Base-by-base conservation (phyloP, 2,888 invertebrate genomes). In the Seira musarum region DNA sequence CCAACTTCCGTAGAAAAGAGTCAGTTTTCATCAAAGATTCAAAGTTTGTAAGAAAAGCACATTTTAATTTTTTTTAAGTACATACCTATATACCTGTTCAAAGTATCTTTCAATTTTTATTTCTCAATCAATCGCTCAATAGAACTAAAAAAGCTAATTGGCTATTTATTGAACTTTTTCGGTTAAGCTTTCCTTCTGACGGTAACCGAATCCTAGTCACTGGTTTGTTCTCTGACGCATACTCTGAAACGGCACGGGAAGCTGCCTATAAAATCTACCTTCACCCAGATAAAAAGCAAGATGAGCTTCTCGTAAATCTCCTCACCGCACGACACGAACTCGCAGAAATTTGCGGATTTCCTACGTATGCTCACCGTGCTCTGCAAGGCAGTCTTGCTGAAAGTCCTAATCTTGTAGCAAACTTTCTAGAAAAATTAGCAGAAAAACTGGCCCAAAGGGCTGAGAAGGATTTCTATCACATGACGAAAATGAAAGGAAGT, bases 301-400 rank as follows among this genome's bases (percentile, higher is more conserved):
- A 96, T 87, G 88, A 91, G 60, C 89, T 96, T 25, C 90, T 99
- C 0, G 89, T 91, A 24, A 91, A 93, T 87, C 90, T 98, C 64
- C 90, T 99, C 10, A 89, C 91, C 19, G 92, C 93, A 0, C 90
- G 99, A 17, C 91, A 94, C 87, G 91, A 94, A 80, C 91, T 99
- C 87, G 98, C 98, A 0, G 90, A 92, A 73, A 91, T 95, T 13
- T 98, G 98, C 88, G 99, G 96, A 1, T 99, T 98, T 89, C 90
- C 92, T 17, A 93, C 96, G 0, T 99, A 95, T 87, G 94, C 95
- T 0, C 95, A 98, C 88, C 91, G 96, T 87, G 96, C 97, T 0
- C 92, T 98, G 76, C 94, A 94, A 87, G 95, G 95, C 6, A 96
- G 97, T 86, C 93, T 96, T 63, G 94, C 95, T 87, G 95, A 96